phyloP scores from a whole-genome alignment of 2,113 vertebrate species.

The Albula glossodonta region DNA sequence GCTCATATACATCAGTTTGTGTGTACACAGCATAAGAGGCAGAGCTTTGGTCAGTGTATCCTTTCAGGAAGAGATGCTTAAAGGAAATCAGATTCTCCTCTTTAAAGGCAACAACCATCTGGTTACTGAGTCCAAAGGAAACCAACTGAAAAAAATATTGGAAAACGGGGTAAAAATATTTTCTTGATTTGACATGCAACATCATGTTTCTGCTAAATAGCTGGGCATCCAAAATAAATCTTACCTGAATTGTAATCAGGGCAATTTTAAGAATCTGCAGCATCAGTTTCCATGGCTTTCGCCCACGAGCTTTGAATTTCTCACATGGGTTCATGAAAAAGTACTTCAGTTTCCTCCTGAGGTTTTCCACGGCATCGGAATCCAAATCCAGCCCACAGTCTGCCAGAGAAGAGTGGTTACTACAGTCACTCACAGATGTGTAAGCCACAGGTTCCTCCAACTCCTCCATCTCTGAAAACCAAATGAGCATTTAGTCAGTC shows the following conservation, averaged over 20 bases:
- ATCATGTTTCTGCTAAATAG: neutral
- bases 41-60: slow-evolving; percentile 74
- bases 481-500: neutral
- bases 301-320: slow-evolving; percentile 88
- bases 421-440: slow-evolving; percentile 10
- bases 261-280: slow-evolving; percentile 90
- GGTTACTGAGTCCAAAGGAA: slow-evolving; percentile 90
- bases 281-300: slow-evolving; percentile 91
- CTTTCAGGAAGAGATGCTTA: slow-evolving; percentile 90
- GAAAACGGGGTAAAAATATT: too few species aligned
- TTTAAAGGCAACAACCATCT: slow-evolving; percentile 95
- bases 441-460: neutral
- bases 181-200: neutral
- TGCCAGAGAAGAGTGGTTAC: slow-evolving; percentile 19
- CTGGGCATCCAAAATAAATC: neutral
- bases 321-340: slow-evolving; percentile 98
- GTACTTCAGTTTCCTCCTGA: slow-evolving; percentile 88
- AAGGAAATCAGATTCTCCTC: slow-evolving; percentile 88
- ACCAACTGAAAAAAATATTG: slow-evolving; percentile 74
- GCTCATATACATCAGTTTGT: slow-evolving; percentile 80
- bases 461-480: slow-evolving; percentile 23
- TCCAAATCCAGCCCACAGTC: slow-evolving; percentile 40
- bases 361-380: slow-evolving; percentile 75
- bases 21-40: slow-evolving; percentile 84
- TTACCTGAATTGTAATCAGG: slow-evolving; percentile 88